Conservation (phyloP, 1,140 invertebrate genomes). For the Zaprionus vittiger region DNA sequence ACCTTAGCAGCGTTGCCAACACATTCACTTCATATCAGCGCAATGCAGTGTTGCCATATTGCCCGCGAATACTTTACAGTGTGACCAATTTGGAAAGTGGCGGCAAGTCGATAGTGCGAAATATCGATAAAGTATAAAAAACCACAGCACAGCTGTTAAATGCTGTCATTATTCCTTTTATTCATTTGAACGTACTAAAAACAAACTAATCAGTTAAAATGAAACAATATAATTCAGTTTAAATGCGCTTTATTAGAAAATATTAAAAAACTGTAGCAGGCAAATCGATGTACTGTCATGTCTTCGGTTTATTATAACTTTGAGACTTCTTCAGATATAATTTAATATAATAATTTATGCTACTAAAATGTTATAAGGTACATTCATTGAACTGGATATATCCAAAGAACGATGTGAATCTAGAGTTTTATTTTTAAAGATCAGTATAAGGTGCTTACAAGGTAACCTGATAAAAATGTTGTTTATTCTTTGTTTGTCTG, state of each 20-base stretch:
- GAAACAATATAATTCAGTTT: too few relatives aligned
- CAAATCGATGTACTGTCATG: not conserved
- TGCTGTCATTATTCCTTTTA: too few relatives aligned
- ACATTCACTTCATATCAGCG: not conserved
- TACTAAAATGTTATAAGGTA: conserved; percentile 37
- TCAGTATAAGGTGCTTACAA: conserved; percentile 20
- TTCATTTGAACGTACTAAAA: not conserved
- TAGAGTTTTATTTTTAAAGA: conserved; percentile 7
- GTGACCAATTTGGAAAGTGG: conserved; percentile 11
- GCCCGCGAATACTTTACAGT: not conserved
- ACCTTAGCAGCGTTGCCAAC: not conserved
- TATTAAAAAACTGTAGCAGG: not conserved
- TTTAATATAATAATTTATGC: conserved; percentile 22
- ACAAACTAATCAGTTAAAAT: not conserved
- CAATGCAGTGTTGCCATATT: not conserved
- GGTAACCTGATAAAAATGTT: conserved; percentile 20
- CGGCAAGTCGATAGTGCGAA: not conserved
- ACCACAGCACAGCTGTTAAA: too few relatives aligned
- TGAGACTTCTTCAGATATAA: conserved; percentile 20
- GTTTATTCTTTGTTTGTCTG: not conserved
- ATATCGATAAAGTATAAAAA: not conserved
- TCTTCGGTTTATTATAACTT: conserved; percentile 9
- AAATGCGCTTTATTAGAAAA: not conserved
- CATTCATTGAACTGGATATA: conserved; percentile 34
- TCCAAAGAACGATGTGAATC: conserved; percentile 27